A percentile compares a stretch with the other conserved stretches of the same genome.
Evolutionary conservation across 2,888 invertebrate genomes (phyloP).

Genomic region (Scaptomyza tumidula): DNA sequence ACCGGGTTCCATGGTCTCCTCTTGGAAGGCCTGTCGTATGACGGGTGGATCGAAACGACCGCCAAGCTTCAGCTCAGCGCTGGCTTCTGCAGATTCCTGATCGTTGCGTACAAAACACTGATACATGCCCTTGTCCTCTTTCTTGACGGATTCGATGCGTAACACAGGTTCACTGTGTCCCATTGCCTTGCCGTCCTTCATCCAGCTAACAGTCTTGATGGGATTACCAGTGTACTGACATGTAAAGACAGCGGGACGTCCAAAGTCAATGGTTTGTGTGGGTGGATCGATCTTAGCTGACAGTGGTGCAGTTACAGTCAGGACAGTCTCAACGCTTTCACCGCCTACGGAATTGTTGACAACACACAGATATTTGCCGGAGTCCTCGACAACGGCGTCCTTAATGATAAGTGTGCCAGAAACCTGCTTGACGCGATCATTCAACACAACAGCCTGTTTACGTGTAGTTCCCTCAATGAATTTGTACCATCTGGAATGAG

Average conservation of each 20-base stretch:
- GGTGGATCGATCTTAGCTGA: conserved; percentile 95
- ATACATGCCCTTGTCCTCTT: conserved; percentile 98
- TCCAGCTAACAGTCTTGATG: conserved; percentile 95
- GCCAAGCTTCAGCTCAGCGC: conserved; percentile 95
- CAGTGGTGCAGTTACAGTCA: conserved; percentile 96
- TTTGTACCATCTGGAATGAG: conserved; percentile 94
- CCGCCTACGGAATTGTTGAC: conserved; percentile 98
- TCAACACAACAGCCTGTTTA: conserved; percentile 94
- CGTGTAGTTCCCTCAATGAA: conserved; percentile 94
- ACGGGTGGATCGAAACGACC: conserved; percentile 96
- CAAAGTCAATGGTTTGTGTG: conserved; percentile 96
- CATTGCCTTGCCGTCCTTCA: conserved; percentile 95
- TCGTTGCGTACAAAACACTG: conserved; percentile 97
- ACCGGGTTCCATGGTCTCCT: conserved; percentile 95
- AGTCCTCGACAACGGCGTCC: conserved; percentile 95
- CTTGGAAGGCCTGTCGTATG: conserved; percentile 93
- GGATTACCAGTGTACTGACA: conserved; percentile 96
- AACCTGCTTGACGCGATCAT: conserved; percentile 95
- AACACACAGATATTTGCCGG: conserved; percentile 96
- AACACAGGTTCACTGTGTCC: conserved; percentile 92
- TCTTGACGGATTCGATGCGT: conserved; percentile 94
- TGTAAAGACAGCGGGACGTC: conserved; percentile 95
- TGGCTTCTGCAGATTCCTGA: conserved; percentile 96
- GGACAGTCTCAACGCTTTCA: conserved; percentile 95
- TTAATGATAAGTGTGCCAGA: conserved; percentile 97